Evolutionary conservation across 1,140 invertebrate species (phyloP), one percentile per base, ranked within the genome.

Genomic region (Drosophila suzukii): DNA sequence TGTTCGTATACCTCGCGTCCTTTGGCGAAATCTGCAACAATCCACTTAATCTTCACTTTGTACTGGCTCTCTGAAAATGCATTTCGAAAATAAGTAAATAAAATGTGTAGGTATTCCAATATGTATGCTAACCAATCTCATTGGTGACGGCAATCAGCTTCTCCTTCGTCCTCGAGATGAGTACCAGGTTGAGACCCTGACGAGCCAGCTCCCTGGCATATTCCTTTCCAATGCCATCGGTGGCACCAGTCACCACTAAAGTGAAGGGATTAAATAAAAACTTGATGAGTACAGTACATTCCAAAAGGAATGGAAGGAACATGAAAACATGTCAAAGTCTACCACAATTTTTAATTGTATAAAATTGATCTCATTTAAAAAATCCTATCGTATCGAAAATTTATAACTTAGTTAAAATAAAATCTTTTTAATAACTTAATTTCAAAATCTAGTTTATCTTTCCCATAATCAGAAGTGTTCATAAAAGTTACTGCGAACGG

Each of bases 141-240:
- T 94, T 92, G 55, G 95, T 95, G 7, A 96, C 95, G 43, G 93
- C 94, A 41, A 95, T 93, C 12, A 98, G 93, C 90, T 97, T 97
- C n/a, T 96, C 94, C 68, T 95, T 92, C 75, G 94, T 97, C 84
- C 97, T 93, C 85, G 97, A 98, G 55, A 99, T 96, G 27, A 99
- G 94, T 51, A 98, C 94, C 39, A 98, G 93, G 92, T 97, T 98
- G 50, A 98, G 92, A 1, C 96, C 96, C 80, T 95, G 94, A 27
- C 93, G 94, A 4, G 97, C 97, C 72, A 98, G 93, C 93, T 98
- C 96, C 75, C 94, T 93, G 24, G 97, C 97, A 93, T 98, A 98
- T 65, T 97, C 96, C 93, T 96, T 97, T 15, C 97, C 98, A 91
- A 98, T 98, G 24, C 97, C 98, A 93, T 98, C 97, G 12, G 97